These are phyloP conservation scores for Perca flavescens DNA, from an alignment of 2,113 vertebrate species.

Conservation along the genomic window DNA sequence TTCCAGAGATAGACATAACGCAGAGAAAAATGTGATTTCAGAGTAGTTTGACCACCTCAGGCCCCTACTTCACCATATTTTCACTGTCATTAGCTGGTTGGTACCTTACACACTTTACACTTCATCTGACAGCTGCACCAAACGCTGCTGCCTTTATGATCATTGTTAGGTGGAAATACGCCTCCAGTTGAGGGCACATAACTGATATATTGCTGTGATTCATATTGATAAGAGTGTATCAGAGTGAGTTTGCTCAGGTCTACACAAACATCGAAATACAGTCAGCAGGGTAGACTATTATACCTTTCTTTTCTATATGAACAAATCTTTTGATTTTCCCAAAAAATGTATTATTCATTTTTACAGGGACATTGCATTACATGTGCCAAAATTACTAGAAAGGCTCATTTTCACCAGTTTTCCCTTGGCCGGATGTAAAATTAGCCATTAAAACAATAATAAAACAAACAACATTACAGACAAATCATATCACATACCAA, in stretches of 20 bases:
- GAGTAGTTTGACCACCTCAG: background rate
- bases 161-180: background rate
- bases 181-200: background rate
- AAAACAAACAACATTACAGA: background rate
- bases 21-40: background rate
- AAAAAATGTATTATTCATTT: too few relatives aligned
- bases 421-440: too few relatives aligned
- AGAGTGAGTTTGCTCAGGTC: background rate
- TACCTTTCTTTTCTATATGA: too few relatives aligned
- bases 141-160: background rate
- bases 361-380: too few relatives aligned
- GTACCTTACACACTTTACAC: background rate
- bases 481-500: background rate
- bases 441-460: background rate
- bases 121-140: background rate
- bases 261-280: background rate
- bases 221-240: background rate
- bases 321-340: too few relatives aligned
- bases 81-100: background rate
- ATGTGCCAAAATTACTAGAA: too few relatives aligned
- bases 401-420: too few relatives aligned
- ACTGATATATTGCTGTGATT: background rate
- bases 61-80: background rate
- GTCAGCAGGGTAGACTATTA: too few relatives aligned
- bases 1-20: background rate